These are phyloP conservation scores for Drosophila prostipennis DNA, from an alignment of 2,888 invertebrate genomes.

Conservation along the genomic window DNA sequence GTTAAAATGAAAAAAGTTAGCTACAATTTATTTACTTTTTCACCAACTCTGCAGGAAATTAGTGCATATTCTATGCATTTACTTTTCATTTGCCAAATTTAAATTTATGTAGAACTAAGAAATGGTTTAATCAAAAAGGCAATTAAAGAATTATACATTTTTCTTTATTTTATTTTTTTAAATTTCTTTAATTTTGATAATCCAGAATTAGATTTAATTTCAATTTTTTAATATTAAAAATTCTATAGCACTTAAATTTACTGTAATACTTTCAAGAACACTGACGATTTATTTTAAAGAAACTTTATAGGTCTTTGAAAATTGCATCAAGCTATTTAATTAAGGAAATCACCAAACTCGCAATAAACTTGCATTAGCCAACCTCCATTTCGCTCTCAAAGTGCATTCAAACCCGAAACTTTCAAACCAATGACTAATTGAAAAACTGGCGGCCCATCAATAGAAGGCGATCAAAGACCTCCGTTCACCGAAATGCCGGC, in stretches of 20 bases:
- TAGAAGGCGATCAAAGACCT: constrained; percentile 57
- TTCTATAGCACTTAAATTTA: no score
- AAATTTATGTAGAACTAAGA: no score
- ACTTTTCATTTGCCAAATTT: not conserved
- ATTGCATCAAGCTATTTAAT: not conserved
- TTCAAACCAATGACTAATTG: constrained; percentile 61
- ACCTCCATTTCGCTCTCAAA: not conserved
- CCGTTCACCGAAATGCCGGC: constrained; percentile 9
- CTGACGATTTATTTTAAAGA: no score
- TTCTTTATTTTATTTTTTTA: no score
- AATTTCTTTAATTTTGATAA: no score
- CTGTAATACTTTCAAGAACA: no score
- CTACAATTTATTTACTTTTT: not conserved
- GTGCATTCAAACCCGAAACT: constrained; percentile 21
- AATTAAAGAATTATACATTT: no score
- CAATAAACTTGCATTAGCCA: constrained; percentile 11
- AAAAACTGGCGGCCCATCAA: constrained; percentile 71
- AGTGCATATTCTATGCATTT: not conserved
- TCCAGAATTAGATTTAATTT: no score
- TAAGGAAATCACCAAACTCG: not conserved
- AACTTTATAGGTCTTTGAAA: no score
- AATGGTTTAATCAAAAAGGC: no score
- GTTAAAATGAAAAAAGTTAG: not conserved
- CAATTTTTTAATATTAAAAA: no score
- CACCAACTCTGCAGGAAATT: not conserved